Base-by-base conservation (phyloP, 2,797 vertebrate genomes). In the Salmo trutta region DNA sequence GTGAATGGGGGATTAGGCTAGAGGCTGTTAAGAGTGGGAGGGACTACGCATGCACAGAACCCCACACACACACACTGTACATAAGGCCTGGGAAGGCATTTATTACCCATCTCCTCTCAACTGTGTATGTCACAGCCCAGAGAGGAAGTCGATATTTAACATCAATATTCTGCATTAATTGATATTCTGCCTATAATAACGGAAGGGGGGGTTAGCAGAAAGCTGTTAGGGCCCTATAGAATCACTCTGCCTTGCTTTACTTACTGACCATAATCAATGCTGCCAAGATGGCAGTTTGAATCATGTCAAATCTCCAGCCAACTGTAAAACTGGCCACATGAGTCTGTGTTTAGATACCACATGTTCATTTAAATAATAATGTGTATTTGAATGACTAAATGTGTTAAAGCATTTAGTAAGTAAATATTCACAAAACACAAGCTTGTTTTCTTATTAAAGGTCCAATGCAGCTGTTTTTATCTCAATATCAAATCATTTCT, bases 141-240 rank as follows among this genome's bases (percentile, higher is more conserved):
- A 82, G 56, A 82, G 56, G 47, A 72, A 29, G 87, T 91, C 89
- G 3, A 90, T 92, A 79, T 33, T 41, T 17, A 0, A 10, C 82
- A 75, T 87, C 84, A 80, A 83, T 89, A 77, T 74, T 70, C 36
- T 72, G 81, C 87, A 86, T 91, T 81, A 75, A 83, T 88, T 88
- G 80, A 82, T 87, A 84, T 16, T 6, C 62, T 47, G 65, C 78
- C 81, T 68, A 53, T 72, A 82, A 85, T 71, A 71, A 47, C n/a
- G 3, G 29, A 24, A 24, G 33, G 67, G 81, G 24, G 24, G 24
- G 24, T 24, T 47, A n/a, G 27, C 82, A 75, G 84, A 83, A 80
- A 81, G 75, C 78, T 27, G n/a, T 29, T 19, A 0, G n/a, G 71
- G 73, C 71, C 74, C 68, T 83, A 76, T 52, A 51, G 77, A 85